phyloP scores from a whole-genome alignment of 2,113 vertebrate genomes.

The Alethe castanea region DNA sequence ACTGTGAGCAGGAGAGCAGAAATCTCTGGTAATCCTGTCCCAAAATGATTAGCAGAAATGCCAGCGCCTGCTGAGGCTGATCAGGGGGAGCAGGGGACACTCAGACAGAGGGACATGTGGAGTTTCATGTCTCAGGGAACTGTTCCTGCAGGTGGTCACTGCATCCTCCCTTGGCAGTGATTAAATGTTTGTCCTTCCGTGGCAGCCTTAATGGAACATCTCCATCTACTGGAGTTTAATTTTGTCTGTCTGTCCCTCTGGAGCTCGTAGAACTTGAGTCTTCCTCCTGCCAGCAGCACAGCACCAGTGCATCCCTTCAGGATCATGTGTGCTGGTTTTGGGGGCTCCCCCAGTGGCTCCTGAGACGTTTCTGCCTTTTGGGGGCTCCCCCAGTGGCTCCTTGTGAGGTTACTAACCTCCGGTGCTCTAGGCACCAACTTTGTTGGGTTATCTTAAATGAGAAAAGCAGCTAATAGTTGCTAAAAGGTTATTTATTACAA shows the following conservation, averaged over 20 bases:
- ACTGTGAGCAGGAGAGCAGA: background rate
- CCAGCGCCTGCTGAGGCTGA: accelerated
- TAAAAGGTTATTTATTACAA: too few species aligned
- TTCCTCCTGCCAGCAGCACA: background rate
- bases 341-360: too few species aligned
- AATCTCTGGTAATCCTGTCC: background rate
- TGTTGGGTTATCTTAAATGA: too few species aligned
- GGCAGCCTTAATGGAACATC: background rate
- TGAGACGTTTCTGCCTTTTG: background rate
- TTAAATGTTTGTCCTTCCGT: background rate
- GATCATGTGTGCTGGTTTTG: background rate
- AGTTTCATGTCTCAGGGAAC: background rate
- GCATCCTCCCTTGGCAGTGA: background rate
- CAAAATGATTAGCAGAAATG: background rate
- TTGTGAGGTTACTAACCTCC: too few species aligned
- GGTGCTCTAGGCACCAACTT: too few species aligned
- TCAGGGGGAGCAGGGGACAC: background rate
- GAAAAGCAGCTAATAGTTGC: too few species aligned
- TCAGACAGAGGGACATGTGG: background rate
- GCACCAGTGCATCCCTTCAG: background rate
- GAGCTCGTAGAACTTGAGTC: background rate
- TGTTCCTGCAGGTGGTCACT: background rate
- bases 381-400: too few species aligned
- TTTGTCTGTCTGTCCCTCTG: background rate
- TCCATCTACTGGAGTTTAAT: background rate